These are phyloP conservation scores for Triplophysa tibetana DNA, from an alignment of 2,113 vertebrate species.

Conservation along the genomic window DNA sequence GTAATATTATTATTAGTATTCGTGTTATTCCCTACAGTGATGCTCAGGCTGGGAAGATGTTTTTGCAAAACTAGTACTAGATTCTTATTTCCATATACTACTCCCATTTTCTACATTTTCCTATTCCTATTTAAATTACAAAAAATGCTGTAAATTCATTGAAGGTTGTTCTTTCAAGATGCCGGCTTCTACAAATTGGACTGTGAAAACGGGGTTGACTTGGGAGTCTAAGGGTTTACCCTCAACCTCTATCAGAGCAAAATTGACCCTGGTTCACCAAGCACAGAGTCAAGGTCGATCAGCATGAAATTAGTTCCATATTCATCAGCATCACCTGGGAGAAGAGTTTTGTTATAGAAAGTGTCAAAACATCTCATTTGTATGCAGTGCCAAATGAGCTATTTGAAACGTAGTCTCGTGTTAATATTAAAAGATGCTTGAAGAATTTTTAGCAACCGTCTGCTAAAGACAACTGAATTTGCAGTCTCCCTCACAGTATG, in stretches of 20 bases:
- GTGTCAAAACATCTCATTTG: slow-evolving; percentile 32
- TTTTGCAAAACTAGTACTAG: no score
- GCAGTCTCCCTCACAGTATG: neutral
- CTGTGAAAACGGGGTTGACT: neutral
- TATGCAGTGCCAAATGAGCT: slow-evolving; percentile 24
- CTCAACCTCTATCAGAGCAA: neutral
- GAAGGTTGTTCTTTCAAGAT: neutral
- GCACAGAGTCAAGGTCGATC: neutral
- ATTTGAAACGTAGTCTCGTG: neutral
- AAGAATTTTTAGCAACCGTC: slow-evolving; percentile 9
- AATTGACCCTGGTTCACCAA: slow-evolving; percentile 2
- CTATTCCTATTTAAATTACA: no score
- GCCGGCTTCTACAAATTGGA: neutral
- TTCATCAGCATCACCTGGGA: slow-evolving; percentile 27
- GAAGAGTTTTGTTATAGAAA: slow-evolving; percentile 20
- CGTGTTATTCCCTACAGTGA: no score
- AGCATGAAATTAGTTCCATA: slow-evolving; percentile 30
- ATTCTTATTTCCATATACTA: no score
- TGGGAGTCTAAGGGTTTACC: neutral
- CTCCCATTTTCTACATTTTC: no score
- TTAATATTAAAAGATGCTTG: slow-evolving; percentile 7
- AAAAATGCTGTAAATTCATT: no score
- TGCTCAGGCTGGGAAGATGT: no score
- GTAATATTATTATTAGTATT: no score
- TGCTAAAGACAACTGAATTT: slow-evolving; percentile 23